Base-by-base conservation (phyloP, 1,140 invertebrate species). In the Drosophila bocqueti region DNA sequence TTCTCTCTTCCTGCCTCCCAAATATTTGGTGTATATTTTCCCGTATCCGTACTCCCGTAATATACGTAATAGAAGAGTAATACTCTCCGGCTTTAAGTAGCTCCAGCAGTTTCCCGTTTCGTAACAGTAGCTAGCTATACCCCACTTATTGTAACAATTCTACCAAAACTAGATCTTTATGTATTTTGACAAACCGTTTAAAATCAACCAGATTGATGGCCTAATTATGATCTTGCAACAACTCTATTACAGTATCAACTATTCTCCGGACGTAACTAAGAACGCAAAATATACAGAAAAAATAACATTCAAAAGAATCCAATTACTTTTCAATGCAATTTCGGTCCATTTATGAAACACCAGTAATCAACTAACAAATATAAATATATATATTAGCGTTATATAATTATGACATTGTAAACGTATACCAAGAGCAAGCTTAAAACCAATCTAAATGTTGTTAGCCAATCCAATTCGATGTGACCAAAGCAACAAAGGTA, bases 191-290 rank as follows among this genome's bases (percentile, higher is more conserved):
- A 64, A 76, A 83, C 72, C 68, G 72, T 73, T 63, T 87, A 50
- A 66, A 79, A 74, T 31, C 50, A 76, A 76, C 47, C 73, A 76
- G 86, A 87, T 89, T 87, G 80, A 83, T 87, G 80, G 83, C 77
- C 72, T 89, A 89, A 81, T 85, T 85, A 87, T 55, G 54, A 55
- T 87, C 86, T 87, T 87, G 84, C 84, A 89, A 87, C 81, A 89
- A 89, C 85, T 89, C 72, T 90, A 90, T 90, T 90, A 79, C 85
- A 90, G 85, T 90, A 90, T 90, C 86, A 90, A 82, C 85, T 90
- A 90, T 90, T 90, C 85, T 90, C 85, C 85, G 85, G 85, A 90
- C 85, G 85, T 85, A 90, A 90, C 86, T 90, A 90, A 85, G 65
- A 76, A 59, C 34, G 45, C 72, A 74, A 66, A 57, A 59, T 60